Percentiles rank a stretch among this genome's conserved stretches.
These are phyloP conservation scores for Amblyornis subalaris DNA, from an alignment of 2,113 vertebrate species.

Conservation along the genomic window DNA sequence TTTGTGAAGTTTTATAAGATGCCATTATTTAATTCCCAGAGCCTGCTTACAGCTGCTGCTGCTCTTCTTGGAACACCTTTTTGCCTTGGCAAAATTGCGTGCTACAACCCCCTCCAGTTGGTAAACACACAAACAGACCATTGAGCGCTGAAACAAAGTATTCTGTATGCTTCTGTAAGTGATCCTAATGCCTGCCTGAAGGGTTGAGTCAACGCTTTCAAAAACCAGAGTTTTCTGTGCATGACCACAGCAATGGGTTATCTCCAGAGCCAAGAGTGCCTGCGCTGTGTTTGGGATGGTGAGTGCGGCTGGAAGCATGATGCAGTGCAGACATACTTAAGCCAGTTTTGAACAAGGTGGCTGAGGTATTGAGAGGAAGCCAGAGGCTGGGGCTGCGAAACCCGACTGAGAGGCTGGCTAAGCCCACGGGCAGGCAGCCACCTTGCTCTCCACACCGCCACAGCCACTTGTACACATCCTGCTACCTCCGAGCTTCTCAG, in stretches of 20 bases:
- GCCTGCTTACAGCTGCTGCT: slow-evolving; percentile 47
- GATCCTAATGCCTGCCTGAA: neutral
- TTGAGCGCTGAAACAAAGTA: neutral
- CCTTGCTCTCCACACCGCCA: neutral
- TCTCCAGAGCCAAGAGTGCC: neutral
- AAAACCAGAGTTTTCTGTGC: neutral
- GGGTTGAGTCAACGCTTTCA: neutral
- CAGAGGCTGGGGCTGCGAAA: neutral
- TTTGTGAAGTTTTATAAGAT: slow-evolving; percentile 56
- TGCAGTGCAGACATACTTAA: neutral
- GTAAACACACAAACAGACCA: slow-evolving; percentile 56
- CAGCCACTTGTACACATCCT: fast-evolving
- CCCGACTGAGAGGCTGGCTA: neutral
- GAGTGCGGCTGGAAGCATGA: neutral
- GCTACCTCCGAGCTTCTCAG: neutral
- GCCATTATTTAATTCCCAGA: slow-evolving; percentile 49
- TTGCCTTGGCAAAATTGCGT: neutral
- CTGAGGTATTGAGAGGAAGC: neutral
- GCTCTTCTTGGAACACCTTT: slow-evolving; percentile 48
- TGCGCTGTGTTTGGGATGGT: fast-evolving
- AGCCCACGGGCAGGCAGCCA: fast-evolving
- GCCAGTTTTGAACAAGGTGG: neutral
- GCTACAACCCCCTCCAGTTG: neutral
- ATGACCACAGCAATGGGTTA: neutral
- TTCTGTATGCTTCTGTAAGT: neutral